Evolutionary conservation across 2,797 vertebrate species (phyloP).

Genomic region (Acanthurus tractus): DNA sequence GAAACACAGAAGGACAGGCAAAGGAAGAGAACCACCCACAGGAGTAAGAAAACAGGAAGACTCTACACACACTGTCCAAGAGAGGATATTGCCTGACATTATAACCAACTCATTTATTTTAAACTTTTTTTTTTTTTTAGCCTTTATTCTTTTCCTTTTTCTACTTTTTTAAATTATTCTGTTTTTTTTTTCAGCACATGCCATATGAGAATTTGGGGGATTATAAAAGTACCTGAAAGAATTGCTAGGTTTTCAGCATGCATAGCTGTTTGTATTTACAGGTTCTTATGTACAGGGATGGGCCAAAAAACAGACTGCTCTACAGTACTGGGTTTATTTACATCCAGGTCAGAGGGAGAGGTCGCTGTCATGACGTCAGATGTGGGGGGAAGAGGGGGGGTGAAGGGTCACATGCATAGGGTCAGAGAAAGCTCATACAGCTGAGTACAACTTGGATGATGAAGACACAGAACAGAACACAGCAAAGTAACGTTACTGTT

Average conservation of each 20-base stretch:
- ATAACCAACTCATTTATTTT: constrained; percentile 80
- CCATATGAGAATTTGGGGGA: constrained; percentile 74
- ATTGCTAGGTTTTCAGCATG: constrained; percentile 96
- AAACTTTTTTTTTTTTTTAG: constrained; percentile 63
- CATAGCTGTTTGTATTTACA: constrained; percentile 96
- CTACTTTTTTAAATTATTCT: constrained; percentile 67
- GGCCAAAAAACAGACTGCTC: constrained; percentile 80
- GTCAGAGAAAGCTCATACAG: constrained; percentile 57
- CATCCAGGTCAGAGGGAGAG: constrained; percentile 77
- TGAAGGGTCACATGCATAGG: constrained; percentile 77
- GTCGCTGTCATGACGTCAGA: constrained; percentile 75
- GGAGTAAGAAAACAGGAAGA: constrained; percentile 84
- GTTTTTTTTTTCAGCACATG: constrained; percentile 48
- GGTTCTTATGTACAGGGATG: constrained; percentile 82
- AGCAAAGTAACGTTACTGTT: constrained; percentile 69
- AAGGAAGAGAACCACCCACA: constrained; percentile 84
- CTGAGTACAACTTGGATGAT: constrained; percentile 65
- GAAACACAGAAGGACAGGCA: constrained; percentile 83
- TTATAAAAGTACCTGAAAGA: constrained; percentile 99
- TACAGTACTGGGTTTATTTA: constrained; percentile 84
- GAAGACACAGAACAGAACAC: constrained; percentile 75
- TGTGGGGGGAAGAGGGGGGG: constrained; percentile 42
- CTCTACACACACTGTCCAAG: constrained; percentile 81
- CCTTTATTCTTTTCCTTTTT: constrained; percentile 71
- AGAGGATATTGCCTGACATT: constrained; percentile 78